Evolutionary conservation across 2,888 invertebrate genomes (phyloP).

Genomic region (Cerastis leucographa): DNA sequence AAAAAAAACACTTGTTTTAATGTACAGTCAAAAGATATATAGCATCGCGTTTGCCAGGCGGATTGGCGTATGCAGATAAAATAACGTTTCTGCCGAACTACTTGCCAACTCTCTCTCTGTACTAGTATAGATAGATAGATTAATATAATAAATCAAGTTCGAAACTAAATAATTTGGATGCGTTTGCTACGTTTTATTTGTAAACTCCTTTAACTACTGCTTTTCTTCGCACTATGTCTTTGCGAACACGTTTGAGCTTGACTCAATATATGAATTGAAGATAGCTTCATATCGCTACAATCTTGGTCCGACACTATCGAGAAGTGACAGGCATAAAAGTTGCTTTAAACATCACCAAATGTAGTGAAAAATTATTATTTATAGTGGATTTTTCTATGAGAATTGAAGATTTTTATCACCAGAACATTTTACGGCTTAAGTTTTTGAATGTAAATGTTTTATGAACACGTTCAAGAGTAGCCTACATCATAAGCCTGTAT

Average conservation of each 20-base stretch:
- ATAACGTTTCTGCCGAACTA: neutral
- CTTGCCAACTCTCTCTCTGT: neutral
- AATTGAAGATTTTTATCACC: slow-evolving; percentile 3
- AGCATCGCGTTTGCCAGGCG: neutral
- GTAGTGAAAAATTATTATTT: slow-evolving; percentile 20
- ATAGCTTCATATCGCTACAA: slow-evolving; percentile 64
- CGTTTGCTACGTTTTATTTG: neutral
- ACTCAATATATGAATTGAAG: slow-evolving; percentile 60
- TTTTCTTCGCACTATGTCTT: slow-evolving; percentile 9
- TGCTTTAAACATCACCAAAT: slow-evolving; percentile 36
- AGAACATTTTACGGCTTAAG: neutral
- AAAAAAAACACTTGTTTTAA: neutral
- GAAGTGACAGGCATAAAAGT: slow-evolving; percentile 49
- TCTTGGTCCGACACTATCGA: slow-evolving; percentile 58
- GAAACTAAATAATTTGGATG: no score
- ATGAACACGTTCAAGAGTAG: neutral
- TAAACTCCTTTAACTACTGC: slow-evolving; percentile 38
- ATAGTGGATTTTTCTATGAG: slow-evolving; percentile 13
- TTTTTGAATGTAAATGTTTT: neutral
- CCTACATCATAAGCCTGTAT: no score
- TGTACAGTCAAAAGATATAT: neutral
- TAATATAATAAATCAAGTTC: no score
- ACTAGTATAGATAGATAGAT: no score
- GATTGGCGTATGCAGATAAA: neutral
- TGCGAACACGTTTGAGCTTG: slow-evolving; percentile 56